These are phyloP conservation scores for Galeopterus variegatus DNA, from an alignment of 2,113 vertebrate species.

Conservation along the genomic window DNA sequence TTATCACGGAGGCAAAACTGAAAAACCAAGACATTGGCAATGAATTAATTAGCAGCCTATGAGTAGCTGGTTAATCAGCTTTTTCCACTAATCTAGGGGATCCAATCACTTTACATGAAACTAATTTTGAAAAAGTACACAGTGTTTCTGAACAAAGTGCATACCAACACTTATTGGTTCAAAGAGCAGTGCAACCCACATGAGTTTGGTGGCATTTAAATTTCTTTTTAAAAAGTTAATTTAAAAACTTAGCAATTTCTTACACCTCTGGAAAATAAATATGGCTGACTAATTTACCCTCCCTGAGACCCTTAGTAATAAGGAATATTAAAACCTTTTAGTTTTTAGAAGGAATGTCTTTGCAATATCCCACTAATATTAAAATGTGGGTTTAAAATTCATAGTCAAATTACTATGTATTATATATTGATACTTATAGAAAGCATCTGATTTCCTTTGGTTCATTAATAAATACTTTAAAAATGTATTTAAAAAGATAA, in stretches of 20 bases:
- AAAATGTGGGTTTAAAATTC: slow-evolving; percentile 91
- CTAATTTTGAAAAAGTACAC: slow-evolving; percentile 86
- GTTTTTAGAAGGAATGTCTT: slow-evolving; percentile 92
- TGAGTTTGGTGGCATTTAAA: slow-evolving; percentile 90
- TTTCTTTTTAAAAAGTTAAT: slow-evolving; percentile 87
- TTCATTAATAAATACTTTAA: slow-evolving; percentile 96
- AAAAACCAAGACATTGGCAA: slow-evolving; percentile 86
- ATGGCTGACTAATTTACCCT: slow-evolving; percentile 94
- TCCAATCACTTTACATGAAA: slow-evolving; percentile 89
- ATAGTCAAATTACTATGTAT: slow-evolving; percentile 92
- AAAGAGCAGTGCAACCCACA: slow-evolving; percentile 92
- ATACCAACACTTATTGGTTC: slow-evolving; percentile 88
- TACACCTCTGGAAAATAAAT: slow-evolving; percentile 92
- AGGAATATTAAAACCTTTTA: slow-evolving; percentile 90
- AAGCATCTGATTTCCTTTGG: slow-evolving; percentile 92
- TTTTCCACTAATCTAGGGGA: slow-evolving; percentile 87
- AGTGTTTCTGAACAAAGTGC: slow-evolving; percentile 87
- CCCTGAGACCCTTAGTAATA: slow-evolving; percentile 92
- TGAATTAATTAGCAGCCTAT: slow-evolving; percentile 87
- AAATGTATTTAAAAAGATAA: slow-evolving; percentile 94
- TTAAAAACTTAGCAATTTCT: slow-evolving; percentile 90
- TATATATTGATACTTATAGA: slow-evolving; percentile 90
- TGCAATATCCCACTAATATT: slow-evolving; percentile 91
- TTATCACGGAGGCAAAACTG: slow-evolving; percentile 86
- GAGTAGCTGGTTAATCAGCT: slow-evolving; percentile 89